Conservation (phyloP, 2,888 invertebrate genomes). For the Ceraclea dissimilis region DNA sequence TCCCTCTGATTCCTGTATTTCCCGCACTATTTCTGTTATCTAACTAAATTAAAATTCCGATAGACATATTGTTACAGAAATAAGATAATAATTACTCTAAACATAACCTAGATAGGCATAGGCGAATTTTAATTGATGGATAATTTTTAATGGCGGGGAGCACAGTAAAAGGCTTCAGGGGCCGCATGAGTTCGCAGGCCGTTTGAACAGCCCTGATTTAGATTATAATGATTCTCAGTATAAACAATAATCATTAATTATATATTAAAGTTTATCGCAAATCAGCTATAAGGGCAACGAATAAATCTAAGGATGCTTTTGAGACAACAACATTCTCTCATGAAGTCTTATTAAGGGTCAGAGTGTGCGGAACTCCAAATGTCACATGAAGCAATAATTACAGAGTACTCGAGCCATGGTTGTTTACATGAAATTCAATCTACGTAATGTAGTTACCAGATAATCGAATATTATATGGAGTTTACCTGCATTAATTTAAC, state of each 20-base stretch:
- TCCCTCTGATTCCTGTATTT: too few species aligned
- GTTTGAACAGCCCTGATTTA: too few species aligned
- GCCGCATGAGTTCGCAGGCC: too few species aligned
- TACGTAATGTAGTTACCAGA: neutral
- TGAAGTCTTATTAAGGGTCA: neutral
- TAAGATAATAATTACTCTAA: too few species aligned
- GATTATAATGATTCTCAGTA: too few species aligned
- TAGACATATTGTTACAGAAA: too few species aligned
- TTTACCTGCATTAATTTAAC: neutral
- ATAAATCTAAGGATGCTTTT: neutral
- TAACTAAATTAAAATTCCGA: too few species aligned
- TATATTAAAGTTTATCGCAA: neutral
- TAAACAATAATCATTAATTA: neutral
- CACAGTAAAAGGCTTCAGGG: too few species aligned
- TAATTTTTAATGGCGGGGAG: too few species aligned
- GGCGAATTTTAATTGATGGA: too few species aligned
- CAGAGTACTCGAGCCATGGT: neutral
- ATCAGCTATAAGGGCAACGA: neutral
- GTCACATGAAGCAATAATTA: neutral
- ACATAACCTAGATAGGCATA: too few species aligned
- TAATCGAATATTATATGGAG: neutral
- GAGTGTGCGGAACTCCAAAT: neutral
- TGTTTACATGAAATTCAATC: neutral
- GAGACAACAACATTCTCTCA: neutral
- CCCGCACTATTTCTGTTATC: too few species aligned